These are phyloP conservation scores for Cyphomyrus discorhynchus DNA, from an alignment of 2,113 vertebrate species.

Conservation along the genomic window DNA sequence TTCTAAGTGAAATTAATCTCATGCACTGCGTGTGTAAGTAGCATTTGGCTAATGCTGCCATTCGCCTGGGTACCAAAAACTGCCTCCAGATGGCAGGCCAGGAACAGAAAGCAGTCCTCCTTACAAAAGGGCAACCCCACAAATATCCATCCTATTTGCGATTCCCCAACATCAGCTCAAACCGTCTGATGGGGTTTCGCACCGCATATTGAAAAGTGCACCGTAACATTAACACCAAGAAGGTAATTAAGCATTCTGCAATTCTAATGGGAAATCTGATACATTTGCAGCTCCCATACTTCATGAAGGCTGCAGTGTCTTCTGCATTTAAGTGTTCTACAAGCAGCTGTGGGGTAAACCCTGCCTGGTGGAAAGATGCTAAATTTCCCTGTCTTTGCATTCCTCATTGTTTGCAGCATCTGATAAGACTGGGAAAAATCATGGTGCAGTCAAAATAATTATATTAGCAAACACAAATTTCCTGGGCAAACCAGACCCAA, in stretches of 20 bases:
- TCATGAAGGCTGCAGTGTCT: neutral
- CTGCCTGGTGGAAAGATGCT: neutral
- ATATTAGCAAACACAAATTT: neutral
- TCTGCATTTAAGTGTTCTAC: neutral
- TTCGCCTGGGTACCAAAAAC: neutral
- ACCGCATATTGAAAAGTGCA: neutral
- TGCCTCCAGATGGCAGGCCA: neutral
- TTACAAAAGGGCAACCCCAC: neutral
- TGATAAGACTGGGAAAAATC: neutral
- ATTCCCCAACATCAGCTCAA: neutral
- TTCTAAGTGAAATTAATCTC: neutral
- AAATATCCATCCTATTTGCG: neutral
- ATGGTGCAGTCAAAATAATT: neutral
- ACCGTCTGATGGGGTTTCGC: neutral
- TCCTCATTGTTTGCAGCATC: neutral
- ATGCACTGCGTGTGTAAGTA: neutral
- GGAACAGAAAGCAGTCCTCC: neutral
- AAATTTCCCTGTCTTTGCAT: neutral
- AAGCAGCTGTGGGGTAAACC: too few species aligned
- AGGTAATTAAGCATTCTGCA: neutral
- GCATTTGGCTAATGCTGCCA: neutral
- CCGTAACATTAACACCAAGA: neutral
- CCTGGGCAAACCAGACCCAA: neutral
- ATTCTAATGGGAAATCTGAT: neutral
- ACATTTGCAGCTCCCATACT: neutral